Evolutionary conservation across 2,888 invertebrate genomes (phyloP), one percentile per base, ranked within the genome.

Genomic region (Pardosa pseudoannulata): DNA sequence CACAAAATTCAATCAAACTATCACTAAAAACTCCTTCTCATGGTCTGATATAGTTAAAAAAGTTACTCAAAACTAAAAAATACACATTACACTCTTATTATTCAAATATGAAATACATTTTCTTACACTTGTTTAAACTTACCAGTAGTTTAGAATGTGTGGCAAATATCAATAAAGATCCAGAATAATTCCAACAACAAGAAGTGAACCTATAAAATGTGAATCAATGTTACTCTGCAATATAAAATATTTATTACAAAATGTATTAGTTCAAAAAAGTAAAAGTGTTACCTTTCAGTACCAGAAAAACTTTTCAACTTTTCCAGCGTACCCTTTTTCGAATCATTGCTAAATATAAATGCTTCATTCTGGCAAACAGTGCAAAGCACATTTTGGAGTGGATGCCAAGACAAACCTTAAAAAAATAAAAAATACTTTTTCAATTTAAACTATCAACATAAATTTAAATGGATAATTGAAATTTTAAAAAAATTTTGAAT

Each of bases 171-270:
- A 87, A 76, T 76, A 87, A 71, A 67, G 87, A 87, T 64, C 87
- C 87, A 67, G 87, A 87, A 67, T 87, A 87, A 80, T 87, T 87
- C 87, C 87, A 87, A 72, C 87, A 87, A 76, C 87, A 87, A 70
- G 87, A 79, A 28, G 87, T 87, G 76, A 87, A 87, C 50, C 87
- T 87, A 41, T 0, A 67, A 70, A 67, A 70, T 7, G 16, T n/a
- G 56, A 62, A 32, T 27, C 13, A 31, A n/a, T 11, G 3, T 19
- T 11, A n/a, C 7, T n/a, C n/a, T n/a, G n/a, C n/a, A n/a, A n/a
- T n/a, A n/a, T n/a, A n/a, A n/a, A n/a, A n/a, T n/a, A n/a, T n/a
- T n/a, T n/a, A n/a, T n/a, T n/a, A 36, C 36, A 36, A 9, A 9
- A 36, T 5, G 5, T 36, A 36, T 9, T 7, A 9, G 36, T 36